Evolutionary conservation across 2,113 vertebrate genomes (phyloP), one percentile per base, ranked within the genome.

Genomic region (Pollimyrus isidori): DNA sequence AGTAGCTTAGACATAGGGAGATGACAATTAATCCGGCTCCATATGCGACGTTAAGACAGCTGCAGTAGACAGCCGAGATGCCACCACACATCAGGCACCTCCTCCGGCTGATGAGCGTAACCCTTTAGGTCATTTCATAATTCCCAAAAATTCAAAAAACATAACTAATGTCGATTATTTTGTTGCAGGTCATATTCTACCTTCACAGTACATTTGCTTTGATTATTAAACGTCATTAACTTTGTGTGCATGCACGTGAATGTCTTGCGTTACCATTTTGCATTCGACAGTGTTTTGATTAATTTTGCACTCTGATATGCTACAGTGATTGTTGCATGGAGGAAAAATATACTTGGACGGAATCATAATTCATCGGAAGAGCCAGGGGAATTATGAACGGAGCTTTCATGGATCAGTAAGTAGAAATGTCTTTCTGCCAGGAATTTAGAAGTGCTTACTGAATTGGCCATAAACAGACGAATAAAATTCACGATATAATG

Each of bases 161-260:
- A 26, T 17, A 30, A 84, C 39, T 48, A 48, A 87, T 53, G 50
- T 56, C 4, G 85, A 87, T 87, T 87, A 53, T 87, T 87, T 52
- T 39, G 23, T 87, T 56, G 50, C 26, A 42, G 26, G n/a, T 87
- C 50, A 39, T 87, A 53, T 87, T 87, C 49, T 52, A 39, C 50
- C 48, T 87, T 87, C 85, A 87, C 85, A 87, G 49, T 87, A 87
- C 85, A 87, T 87, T 87, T 87, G 39, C 85, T 87, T 53, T 87
- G 82, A 87, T 87, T 87, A 87, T 87, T 87, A 87, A 87, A 87
- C 48, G 39, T 6, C 85, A 87, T 87, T 87, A 87, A 48, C 50
- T 87, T 87, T 87, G 84, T 86, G n/a, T 46, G 84, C 26, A 26
- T 50, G 85, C n/a, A 87, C 53, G 49, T 87, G 48, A 56, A 56